phyloP scores from a whole-genome alignment of 1,140 invertebrate genomes.

The Mylabris phalerata region DNA sequence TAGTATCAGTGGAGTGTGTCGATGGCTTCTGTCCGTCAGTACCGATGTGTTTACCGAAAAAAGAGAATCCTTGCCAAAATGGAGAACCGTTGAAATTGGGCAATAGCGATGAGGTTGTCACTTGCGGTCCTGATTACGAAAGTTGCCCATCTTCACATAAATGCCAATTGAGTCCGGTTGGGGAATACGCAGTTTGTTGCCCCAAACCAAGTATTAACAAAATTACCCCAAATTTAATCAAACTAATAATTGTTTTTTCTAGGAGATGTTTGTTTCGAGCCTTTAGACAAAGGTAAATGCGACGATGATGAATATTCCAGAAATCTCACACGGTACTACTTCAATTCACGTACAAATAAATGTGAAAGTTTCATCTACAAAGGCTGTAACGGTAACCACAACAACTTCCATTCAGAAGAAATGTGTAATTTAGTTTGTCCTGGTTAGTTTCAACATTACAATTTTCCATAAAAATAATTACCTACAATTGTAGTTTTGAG shows the following conservation, averaged over 20 bases:
- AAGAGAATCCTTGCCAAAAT: constrained; percentile 66
- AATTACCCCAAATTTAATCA: not conserved
- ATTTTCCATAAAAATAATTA: not conserved
- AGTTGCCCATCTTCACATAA: constrained; percentile 77
- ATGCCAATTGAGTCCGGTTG: constrained; percentile 72
- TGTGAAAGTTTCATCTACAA: constrained; percentile 65
- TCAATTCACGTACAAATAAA: constrained; percentile 68
- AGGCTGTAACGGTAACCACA: constrained; percentile 76
- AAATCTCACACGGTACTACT: constrained; percentile 65
- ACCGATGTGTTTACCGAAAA: constrained; percentile 67
- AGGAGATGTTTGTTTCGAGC: constrained; percentile 78
- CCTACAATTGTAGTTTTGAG: constrained; percentile 52
- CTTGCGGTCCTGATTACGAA: constrained; percentile 65
- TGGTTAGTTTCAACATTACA: constrained; percentile 36
- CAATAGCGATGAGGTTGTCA: constrained; percentile 50
- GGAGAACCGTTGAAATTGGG: constrained; percentile 55
- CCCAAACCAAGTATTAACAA: constrained; percentile 62
- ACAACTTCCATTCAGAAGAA: constrained; percentile 77
- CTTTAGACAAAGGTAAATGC: constrained; percentile 55
- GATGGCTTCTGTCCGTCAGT: constrained; percentile 62
- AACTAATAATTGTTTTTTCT: constrained; percentile 18
- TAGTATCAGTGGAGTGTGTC: constrained; percentile 47
- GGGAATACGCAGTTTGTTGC: constrained; percentile 74
- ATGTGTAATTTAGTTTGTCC: constrained; percentile 80
- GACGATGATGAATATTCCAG: constrained; percentile 31